These are phyloP conservation scores for Pocillopora verrucosa DNA, from an alignment of 64 coral and sea anemone genomes.

Conservation along the genomic window DNA sequence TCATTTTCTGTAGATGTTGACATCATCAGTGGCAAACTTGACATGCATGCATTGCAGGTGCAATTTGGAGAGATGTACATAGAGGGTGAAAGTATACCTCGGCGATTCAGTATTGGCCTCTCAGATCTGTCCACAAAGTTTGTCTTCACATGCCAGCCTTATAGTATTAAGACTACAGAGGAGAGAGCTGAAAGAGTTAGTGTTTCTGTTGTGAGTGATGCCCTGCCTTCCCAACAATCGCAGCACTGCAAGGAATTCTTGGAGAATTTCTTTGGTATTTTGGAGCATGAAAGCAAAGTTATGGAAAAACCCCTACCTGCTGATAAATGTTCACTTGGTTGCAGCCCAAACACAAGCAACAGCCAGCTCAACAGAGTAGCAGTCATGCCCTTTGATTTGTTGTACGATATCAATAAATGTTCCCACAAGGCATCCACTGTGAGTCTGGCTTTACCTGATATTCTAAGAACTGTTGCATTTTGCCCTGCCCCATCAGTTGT, in stretches of 20 bases:
- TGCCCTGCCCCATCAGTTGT: too few relatives aligned
- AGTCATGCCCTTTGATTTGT: slow-evolving; percentile 36
- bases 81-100: slow-evolving; percentile 28
- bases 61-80: slow-evolving; percentile 49
- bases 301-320: background rate
- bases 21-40: slow-evolving; percentile 16
- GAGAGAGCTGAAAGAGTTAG: background rate
- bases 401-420: slow-evolving; percentile 13
- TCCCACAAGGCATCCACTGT: background rate
- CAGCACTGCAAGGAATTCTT: background rate
- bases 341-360: background rate
- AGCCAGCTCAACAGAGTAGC: background rate
- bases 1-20: slow-evolving; percentile 14
- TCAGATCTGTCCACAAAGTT: background rate
- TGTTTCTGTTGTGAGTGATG: slow-evolving; percentile 29
- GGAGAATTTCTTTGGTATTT: background rate
- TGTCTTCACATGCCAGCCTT: slow-evolving; percentile 8
- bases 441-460: background rate
- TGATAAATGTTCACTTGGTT: background rate
- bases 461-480: background rate
- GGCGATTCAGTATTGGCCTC: slow-evolving; percentile 40
- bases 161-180: background rate
- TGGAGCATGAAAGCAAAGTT: background rate
- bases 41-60: background rate
- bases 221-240: background rate